A percentile compares a stretch with the other conserved stretches of the same genome.
These are phyloP conservation scores for Naso thynnoides DNA, from an alignment of 2,797 vertebrate genomes.

Conservation along the genomic window DNA sequence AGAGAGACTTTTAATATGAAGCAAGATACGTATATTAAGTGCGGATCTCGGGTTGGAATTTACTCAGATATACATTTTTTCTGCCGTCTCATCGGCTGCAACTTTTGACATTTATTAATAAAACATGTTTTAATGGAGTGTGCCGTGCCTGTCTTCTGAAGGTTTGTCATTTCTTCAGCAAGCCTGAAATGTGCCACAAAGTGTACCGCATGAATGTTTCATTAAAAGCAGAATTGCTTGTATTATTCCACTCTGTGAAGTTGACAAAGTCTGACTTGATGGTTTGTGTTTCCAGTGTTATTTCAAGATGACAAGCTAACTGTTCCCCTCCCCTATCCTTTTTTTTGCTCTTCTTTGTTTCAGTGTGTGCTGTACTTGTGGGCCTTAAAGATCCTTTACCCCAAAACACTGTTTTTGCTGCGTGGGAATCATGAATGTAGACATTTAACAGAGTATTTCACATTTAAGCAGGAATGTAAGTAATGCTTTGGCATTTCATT, in stretches of 20 bases:
- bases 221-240: slow-evolving; percentile 46
- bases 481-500: slow-evolving; percentile 67
- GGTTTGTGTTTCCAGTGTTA: slow-evolving; percentile 28
- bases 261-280: slow-evolving; percentile 38
- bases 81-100: slow-evolving; percentile 21
- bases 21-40: slow-evolving; percentile 36
- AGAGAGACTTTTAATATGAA: slow-evolving; percentile 50
- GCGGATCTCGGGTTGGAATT: slow-evolving; percentile 29
- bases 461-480: slow-evolving; percentile 99
- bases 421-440: slow-evolving; percentile 99
- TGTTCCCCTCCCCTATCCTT: slow-evolving; percentile 20
- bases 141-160: slow-evolving; percentile 39
- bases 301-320: slow-evolving; percentile 46
- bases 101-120: slow-evolving; percentile 58
- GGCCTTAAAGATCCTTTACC: slow-evolving; percentile 87
- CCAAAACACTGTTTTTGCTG: slow-evolving; percentile 99
- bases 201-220: slow-evolving; percentile 65
- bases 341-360: slow-evolving; percentile 59
- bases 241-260: slow-evolving; percentile 42
- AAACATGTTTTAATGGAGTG: slow-evolving; percentile 56
- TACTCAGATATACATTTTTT: slow-evolving; percentile 29
- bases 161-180: slow-evolving; percentile 40
- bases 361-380: slow-evolving; percentile 84
- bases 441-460: slow-evolving; percentile 99
- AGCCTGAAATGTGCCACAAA: slow-evolving; percentile 46